phyloP scores from a whole-genome alignment of 2,113 vertebrate species.

The Aegithalos caudatus region DNA sequence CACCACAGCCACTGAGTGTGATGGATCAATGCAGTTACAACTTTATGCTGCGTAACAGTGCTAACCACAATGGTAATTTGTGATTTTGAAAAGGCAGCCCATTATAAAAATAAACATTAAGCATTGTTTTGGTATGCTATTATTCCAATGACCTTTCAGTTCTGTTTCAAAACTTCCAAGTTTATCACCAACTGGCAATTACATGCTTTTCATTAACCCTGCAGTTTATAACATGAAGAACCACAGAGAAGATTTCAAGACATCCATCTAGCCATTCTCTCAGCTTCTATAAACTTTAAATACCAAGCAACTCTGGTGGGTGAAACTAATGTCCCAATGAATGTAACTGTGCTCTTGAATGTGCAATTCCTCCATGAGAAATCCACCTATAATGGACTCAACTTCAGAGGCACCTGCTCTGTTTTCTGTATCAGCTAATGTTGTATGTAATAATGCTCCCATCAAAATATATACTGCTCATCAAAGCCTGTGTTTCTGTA shows the following conservation, averaged over 20 bases:
- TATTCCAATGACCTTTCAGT: conserved; percentile 41
- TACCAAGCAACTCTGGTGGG: background rate
- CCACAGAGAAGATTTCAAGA: background rate
- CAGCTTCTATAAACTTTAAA: background rate
- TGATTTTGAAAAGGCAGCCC: conserved; percentile 2
- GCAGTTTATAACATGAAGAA: background rate
- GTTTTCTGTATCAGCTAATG: background rate
- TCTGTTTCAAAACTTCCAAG: conserved; percentile 12
- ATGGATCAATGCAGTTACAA: background rate
- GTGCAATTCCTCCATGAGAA: background rate
- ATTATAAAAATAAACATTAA: conserved; percentile 37
- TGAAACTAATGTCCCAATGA: background rate
- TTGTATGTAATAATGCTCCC: background rate
- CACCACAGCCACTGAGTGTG: rapidly evolving
- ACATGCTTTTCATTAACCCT: background rate
- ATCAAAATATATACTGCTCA: background rate
- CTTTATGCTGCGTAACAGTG: background rate
- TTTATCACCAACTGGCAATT: background rate
- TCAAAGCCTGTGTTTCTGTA: background rate
- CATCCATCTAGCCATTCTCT: background rate
- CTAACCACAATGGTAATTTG: background rate
- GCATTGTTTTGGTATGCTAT: background rate
- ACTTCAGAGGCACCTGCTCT: background rate
- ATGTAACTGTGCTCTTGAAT: background rate
- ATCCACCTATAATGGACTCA: background rate